Base-by-base conservation (phyloP, 2,888 invertebrate species). In the Idaea aversata region DNA sequence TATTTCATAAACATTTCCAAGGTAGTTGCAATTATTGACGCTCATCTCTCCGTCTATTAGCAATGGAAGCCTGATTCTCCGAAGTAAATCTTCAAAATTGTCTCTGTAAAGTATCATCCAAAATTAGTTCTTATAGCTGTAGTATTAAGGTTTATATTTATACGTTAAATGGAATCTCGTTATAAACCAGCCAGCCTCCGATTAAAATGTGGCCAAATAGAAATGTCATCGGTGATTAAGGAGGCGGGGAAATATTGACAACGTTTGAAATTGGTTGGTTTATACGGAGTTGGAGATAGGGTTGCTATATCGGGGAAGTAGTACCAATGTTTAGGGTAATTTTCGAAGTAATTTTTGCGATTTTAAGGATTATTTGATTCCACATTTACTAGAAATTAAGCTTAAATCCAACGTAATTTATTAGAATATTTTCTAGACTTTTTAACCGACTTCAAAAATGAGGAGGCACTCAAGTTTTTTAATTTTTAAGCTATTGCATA, bases 261-360 rank as follows among this genome's bases (percentile, higher is more conserved):
- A 73, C 83, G 73, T 74, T 77, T 75, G 70, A 70, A 74, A 74
- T 76, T 70, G 77, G 82, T 73, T 69, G 84, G 79, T 65, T 84
- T 78, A 77, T 77, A 78, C 64, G 67, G 65, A 75, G 69, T 74
- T 75, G 36, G 63, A 15, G 60, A 36, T 57, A n/a, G 75, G 65
- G 77, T 78, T 81, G 75, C 72, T 34, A 67, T 47, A 64, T 7
- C 10, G 5, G 7, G 7, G 62, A 67, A 70, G 13, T 13, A 7
- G 3, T 10, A 13, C 7, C 47, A 4, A 58, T 13, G 66, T 63
- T 61, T 59, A 5, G 62, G 65, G 59, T 47, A 64, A 72, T 61
- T n/a, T 59, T 34, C 25, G 6, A 3, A 25, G 13, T 25, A 34
- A 5, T 62, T 59, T 59, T 10, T 25, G 25, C 25, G 25, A 25